These are phyloP conservation scores for Chunga burmeisteri DNA, from an alignment of 2,113 vertebrate species.

Conservation along the genomic window DNA sequence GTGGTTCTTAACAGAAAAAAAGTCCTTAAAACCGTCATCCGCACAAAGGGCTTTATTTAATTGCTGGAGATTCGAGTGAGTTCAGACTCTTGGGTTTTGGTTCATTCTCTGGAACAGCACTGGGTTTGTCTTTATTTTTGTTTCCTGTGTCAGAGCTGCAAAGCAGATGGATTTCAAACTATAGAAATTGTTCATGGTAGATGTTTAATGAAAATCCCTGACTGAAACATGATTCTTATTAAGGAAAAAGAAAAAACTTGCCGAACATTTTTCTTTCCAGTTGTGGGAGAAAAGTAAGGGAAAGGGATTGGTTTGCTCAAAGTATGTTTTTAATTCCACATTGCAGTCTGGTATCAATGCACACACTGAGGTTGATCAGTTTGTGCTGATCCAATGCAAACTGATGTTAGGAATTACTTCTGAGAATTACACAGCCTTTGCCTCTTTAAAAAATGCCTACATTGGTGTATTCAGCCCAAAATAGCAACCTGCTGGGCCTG, in stretches of 20 bases:
- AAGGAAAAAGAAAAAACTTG: neutral
- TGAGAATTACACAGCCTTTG: neutral
- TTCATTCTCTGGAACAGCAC: neutral
- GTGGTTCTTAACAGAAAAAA: neutral
- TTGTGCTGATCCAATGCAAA: neutral
- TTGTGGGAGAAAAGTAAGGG: neutral
- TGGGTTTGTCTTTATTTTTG: neutral
- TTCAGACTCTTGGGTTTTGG: neutral
- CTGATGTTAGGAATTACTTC: neutral
- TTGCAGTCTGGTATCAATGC: neutral
- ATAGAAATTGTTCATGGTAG: neutral
- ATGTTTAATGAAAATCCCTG: neutral
- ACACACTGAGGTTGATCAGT: neutral
- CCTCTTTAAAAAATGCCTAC: neutral
- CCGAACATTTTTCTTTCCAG: neutral
- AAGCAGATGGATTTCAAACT: slow-evolving; percentile 30
- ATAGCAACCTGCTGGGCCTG: neutral
- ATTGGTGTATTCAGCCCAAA: neutral
- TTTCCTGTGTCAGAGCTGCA: slow-evolving; percentile 4
- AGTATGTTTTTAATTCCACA: neutral
- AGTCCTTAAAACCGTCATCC: neutral
- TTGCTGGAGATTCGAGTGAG: neutral
- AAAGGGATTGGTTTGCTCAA: neutral
- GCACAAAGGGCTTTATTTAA: neutral
- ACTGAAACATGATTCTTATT: neutral